These are phyloP conservation scores for Channa maculata DNA, from an alignment of 2,113 vertebrate species.

Conservation along the genomic window DNA sequence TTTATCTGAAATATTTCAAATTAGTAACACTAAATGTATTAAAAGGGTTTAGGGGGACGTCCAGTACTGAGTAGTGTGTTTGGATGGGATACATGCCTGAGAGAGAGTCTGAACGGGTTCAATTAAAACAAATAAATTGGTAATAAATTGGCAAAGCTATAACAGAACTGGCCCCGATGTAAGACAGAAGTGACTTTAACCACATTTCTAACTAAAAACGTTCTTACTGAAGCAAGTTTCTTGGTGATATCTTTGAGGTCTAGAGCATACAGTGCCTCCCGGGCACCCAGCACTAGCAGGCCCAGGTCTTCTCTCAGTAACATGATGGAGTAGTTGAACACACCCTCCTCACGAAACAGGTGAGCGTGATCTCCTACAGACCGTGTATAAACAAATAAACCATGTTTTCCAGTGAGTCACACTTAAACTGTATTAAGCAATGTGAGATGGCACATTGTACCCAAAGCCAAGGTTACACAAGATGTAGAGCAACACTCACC, in stretches of 20 bases:
- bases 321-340: slow-evolving; percentile 84
- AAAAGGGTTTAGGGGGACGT: too few relatives aligned
- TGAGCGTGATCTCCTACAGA: slow-evolving; percentile 67
- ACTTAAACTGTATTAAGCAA: neutral
- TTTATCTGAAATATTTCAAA: too few relatives aligned
- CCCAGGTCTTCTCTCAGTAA: slow-evolving; percentile 80
- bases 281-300: slow-evolving; percentile 82
- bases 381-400: neutral
- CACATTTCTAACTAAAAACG: neutral
- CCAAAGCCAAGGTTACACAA: slow-evolving; percentile 24
- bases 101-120: too few relatives aligned
- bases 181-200: neutral
- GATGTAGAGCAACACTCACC: slow-evolving; percentile 68
- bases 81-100: too few relatives aligned
- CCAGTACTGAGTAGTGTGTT: too few relatives aligned
- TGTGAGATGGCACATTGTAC: neutral
- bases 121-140: too few relatives aligned
- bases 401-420: slow-evolving; percentile 11
- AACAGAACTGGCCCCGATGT: neutral
- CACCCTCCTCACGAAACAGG: slow-evolving; percentile 72
- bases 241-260: slow-evolving; percentile 80
- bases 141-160: too few relatives aligned
- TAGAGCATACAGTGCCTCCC: slow-evolving; percentile 82
- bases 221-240: slow-evolving; percentile 78
- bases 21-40: too few relatives aligned